Conservation (phyloP, 2,888 invertebrate species). For the Artemia sinica region DNA sequence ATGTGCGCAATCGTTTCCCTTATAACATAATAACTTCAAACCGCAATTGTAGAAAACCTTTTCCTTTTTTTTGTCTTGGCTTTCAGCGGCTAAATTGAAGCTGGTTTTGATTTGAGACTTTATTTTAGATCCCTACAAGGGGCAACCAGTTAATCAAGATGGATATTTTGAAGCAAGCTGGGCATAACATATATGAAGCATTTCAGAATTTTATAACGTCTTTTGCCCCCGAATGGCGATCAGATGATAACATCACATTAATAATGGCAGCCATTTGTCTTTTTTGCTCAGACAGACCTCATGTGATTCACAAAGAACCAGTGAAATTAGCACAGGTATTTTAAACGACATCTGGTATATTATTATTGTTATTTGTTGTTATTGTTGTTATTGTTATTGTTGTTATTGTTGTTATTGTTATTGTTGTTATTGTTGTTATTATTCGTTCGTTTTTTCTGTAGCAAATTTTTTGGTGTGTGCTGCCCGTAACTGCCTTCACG, state of each 20-base stretch:
- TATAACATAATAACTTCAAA: too few relatives aligned
- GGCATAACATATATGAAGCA: slow-evolving; percentile 70
- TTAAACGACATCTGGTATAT: background rate
- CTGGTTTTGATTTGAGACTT: background rate
- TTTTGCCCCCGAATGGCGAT: slow-evolving; percentile 65
- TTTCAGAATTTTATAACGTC: slow-evolving; percentile 67
- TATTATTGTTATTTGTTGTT: slow-evolving; percentile 14
- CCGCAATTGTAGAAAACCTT: background rate
- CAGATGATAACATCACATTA: slow-evolving; percentile 73
- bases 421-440: background rate
- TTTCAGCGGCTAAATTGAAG: background rate
- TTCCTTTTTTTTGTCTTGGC: background rate
- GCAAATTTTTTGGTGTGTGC: slow-evolving; percentile 15
- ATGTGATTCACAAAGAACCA: slow-evolving; percentile 64
- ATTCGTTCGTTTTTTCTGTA: slow-evolving; percentile 14
- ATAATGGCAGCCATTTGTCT: slow-evolving; percentile 77
- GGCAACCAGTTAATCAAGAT: slow-evolving; percentile 39
- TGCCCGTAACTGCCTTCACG: slow-evolving; percentile 22
- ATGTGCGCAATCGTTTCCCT: too few relatives aligned
- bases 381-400: slow-evolving; percentile 17
- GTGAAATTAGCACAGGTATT: slow-evolving; percentile 64
- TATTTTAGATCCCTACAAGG: background rate
- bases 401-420: slow-evolving; percentile 15
- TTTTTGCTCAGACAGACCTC: slow-evolving; percentile 63
- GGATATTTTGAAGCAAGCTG: slow-evolving; percentile 74